Base-by-base conservation (phyloP, 2,888 invertebrate species). In the Eulithis prunata region DNA sequence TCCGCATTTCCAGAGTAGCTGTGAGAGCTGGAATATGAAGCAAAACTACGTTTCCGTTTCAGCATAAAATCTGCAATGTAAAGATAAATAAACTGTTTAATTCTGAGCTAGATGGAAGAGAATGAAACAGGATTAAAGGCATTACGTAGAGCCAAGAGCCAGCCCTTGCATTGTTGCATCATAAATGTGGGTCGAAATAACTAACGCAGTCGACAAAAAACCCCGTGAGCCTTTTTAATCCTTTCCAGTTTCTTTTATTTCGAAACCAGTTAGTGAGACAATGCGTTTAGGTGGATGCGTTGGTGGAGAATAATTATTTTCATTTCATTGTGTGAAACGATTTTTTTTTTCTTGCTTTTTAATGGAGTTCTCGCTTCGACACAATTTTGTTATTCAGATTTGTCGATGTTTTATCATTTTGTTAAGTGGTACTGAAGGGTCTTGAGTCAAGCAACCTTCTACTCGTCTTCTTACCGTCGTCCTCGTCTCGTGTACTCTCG, bases 221-320 rank as follows among this genome's bases (percentile, higher is more conserved):
- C 72, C 72, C 76, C 75, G 74, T 64, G 71, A 71, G 76, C 69
- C 64, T 76, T 78, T 82, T 82, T 78, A 80, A 78, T 80, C 72
- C 74, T 79, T 78, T 79, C 75, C 21, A 75, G 76, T 73, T 64
- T 71, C 73, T 76, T 78, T 78, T 75, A 74, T 77, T 70, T 73
- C 75, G 64, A 73, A 80, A 83, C 85, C 80, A 75, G 83, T 86
- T 80, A 76, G 69, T 65, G 79, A 80, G 80, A 86, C 85, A 87
- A 87, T 84, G 73, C 69, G 55, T 57, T 56, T 32, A 52, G 61
- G 21, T 46, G 53, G 46, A 61, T 47, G 54, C 47, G 38, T 36
- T 55, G 47, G 52, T 43, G 47, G 14, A 41, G 55, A 41, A 61
- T 41, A 49, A 55, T 47, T 6, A 55, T 32, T 55, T 46, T 53